Conservation (phyloP, 2,888 invertebrate genomes). For the Cataglyphis albicans region DNA sequence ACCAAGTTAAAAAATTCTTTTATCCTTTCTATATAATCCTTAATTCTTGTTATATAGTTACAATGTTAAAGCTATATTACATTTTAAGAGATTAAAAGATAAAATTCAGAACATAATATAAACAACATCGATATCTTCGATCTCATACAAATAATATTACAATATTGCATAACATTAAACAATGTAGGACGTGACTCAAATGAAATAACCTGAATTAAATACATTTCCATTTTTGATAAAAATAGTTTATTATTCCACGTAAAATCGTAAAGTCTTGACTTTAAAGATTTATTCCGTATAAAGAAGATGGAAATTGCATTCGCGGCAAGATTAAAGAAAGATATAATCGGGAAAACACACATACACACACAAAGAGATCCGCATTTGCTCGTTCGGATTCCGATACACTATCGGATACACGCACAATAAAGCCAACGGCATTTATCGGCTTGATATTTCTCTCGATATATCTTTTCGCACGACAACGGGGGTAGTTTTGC, state of each 20-base stretch:
- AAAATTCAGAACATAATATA: background rate
- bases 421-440: slow-evolving; percentile 17
- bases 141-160: background rate
- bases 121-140: background rate
- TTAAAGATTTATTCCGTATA: background rate
- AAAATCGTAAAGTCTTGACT: background rate
- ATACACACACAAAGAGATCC: background rate
- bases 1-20: background rate
- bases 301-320: slow-evolving; percentile 2
- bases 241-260: background rate
- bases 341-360: background rate
- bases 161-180: background rate
- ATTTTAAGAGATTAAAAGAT: background rate
- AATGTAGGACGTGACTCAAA: background rate
- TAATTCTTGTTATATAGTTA: background rate
- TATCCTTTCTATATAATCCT: too few relatives aligned
- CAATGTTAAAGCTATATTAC: background rate
- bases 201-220: background rate
- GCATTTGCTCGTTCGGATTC: slow-evolving; percentile 16
- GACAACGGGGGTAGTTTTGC: slow-evolving; percentile 16
- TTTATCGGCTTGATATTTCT: slow-evolving; percentile 21
- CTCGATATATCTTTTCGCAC: slow-evolving; percentile 21
- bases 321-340: slow-evolving; percentile 12
- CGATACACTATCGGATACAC: background rate
- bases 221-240: background rate